Evolutionary conservation across 1,140 invertebrate genomes (phyloP).

Genomic region (Charaxes varanes): DNA sequence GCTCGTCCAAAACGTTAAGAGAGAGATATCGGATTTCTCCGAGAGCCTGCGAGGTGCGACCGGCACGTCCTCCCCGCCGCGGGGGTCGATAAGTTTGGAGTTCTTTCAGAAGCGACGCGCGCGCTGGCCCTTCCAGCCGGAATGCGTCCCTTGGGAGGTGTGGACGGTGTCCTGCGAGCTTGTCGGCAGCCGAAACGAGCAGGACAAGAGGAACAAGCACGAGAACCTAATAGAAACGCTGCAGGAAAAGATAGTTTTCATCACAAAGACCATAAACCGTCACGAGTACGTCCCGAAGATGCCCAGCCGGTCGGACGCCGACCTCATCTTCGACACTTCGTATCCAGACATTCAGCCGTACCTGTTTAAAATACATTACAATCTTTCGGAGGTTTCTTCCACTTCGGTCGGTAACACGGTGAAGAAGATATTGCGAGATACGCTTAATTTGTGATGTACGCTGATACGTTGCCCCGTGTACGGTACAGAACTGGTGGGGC

Average conservation of each 20-base stretch:
- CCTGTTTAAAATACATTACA: slow-evolving; percentile 91
- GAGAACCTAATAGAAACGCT: slow-evolving; percentile 94
- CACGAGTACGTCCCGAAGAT: slow-evolving; percentile 97
- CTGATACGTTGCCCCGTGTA: slow-evolving; percentile 9
- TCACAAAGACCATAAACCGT: slow-evolving; percentile 95
- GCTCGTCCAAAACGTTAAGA: slow-evolving; percentile 83
- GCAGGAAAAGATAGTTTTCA: slow-evolving; percentile 93
- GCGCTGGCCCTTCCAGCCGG: slow-evolving; percentile 90
- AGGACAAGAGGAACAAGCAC: slow-evolving; percentile 89
- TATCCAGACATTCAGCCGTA: slow-evolving; percentile 96
- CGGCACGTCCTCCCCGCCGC: slow-evolving; percentile 75
- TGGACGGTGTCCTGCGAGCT: slow-evolving; percentile 95
- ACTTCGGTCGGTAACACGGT: slow-evolving; percentile 89
- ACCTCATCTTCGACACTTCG: slow-evolving; percentile 94
- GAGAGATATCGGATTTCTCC: slow-evolving; percentile 90
- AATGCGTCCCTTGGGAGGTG: slow-evolving; percentile 97
- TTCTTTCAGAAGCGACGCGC: slow-evolving; percentile 95
- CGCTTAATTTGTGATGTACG: slow-evolving; percentile 81
- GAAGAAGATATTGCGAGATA: slow-evolving; percentile 92
- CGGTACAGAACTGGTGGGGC: slow-evolving; percentile 3
- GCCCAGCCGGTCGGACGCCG: slow-evolving; percentile 92
- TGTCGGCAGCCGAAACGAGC: slow-evolving; percentile 88
- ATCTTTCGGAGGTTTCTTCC: slow-evolving; percentile 80
- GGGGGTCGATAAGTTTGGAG: slow-evolving; percentile 93
- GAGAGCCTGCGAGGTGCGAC: slow-evolving; percentile 85